Base-by-base conservation (phyloP, 2,888 invertebrate genomes). In the Megastigmus dorsalis region DNA sequence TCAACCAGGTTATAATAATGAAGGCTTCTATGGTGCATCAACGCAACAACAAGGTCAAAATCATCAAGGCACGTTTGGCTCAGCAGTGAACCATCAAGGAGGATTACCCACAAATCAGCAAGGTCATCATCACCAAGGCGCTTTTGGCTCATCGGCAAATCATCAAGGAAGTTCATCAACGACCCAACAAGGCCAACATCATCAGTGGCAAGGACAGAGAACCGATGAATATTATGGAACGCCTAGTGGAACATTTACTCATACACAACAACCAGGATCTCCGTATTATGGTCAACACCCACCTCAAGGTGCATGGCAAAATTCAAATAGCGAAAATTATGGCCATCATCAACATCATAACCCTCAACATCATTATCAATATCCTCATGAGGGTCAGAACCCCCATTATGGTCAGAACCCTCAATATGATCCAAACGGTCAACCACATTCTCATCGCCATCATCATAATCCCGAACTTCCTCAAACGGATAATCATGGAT, bases 271-370 rank as follows among this genome's bases (percentile, higher is more conserved):
- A 18, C 20, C 38, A 18, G 59, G 57, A 20, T 67, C 66, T 13
- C 23, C 59, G 1, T 20, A 50, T 6, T 20, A 50, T 6, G 18
- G 13, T 52, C 68, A 33, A 2, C 23, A 20, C 7, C 13, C 5
- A 26, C 36, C 54, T 0, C 33, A 62, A 23, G 20, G 18, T 38
- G 5, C 54, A 15, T 52, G 18, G 36, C 1, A 3, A 15, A 30
- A 28, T 30, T 26, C n/a, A n/a, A n/a, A n/a, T n/a, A n/a, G n/a
- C n/a, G n/a, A n/a, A n/a, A n/a, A 55, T 59, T 41, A 36, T 48
- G 45, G 36, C 48, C 30, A 48, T 54, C 45, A 67, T 5, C 63
- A 74, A 54, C 55, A 59, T 36, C 33, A 65, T 59, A 23, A 74
- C 38, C 20, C 9, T 13, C 50, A 69, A 41, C 60, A 60, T 48